Evolutionary conservation across 2,888 invertebrate genomes (phyloP).

Genomic region (Leuctra nigra): DNA sequence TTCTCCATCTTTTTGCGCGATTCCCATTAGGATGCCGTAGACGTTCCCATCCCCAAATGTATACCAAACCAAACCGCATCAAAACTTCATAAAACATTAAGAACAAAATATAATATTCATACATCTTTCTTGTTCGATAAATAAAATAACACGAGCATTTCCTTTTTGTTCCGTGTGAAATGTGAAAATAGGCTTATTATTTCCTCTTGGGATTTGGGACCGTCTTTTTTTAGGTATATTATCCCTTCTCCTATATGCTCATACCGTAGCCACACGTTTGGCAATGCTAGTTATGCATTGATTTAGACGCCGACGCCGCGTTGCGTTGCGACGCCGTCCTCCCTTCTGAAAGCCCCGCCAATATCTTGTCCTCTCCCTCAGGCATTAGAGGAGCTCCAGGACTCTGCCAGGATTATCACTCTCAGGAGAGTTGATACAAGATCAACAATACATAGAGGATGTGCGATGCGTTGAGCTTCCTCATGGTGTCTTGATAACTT

Average conservation of each 20-base stretch:
- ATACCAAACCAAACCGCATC: not conserved
- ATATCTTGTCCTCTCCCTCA: not conserved
- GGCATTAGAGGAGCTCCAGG: not conserved
- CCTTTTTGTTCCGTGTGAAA: not conserved
- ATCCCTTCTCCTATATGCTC: not conserved
- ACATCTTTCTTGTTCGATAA: constrained; percentile 9
- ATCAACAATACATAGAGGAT: constrained; percentile 17
- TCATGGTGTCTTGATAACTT: too few relatives aligned
- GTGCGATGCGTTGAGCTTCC: not conserved
- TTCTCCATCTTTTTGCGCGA: constrained; percentile 10
- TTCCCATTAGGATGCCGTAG: not conserved
- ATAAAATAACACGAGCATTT: constrained; percentile 11
- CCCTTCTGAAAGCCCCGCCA: not conserved
- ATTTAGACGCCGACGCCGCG: not conserved
- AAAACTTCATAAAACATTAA: constrained; percentile 13
- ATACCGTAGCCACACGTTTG: not conserved
- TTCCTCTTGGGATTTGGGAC: not conserved
- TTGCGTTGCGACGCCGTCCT: too few relatives aligned
- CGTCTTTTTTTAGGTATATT: constrained; percentile 8
- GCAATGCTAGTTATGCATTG: not conserved
- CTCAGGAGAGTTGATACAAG: not conserved
- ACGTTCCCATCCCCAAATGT: not conserved
- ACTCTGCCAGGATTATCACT: constrained; percentile 2
- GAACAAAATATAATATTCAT: constrained; percentile 11
- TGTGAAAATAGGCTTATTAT: constrained; percentile 7